Base-by-base conservation (phyloP, 1,140 invertebrate genomes). In the Whitmania pigra region DNA sequence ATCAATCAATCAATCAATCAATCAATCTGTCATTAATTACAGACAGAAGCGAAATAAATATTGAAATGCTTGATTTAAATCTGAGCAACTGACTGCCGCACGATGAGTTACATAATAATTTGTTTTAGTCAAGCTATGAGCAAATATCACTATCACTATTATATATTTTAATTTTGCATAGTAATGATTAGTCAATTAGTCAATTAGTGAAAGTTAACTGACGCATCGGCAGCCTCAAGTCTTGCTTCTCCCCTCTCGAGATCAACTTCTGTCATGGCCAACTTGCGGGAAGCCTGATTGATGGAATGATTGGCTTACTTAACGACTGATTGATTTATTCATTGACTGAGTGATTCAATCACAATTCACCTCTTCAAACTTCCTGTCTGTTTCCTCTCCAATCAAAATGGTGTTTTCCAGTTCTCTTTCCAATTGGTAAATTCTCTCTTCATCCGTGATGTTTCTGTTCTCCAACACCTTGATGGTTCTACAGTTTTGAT, bases 251-350 rank as follows among this genome's bases (percentile, higher is more conserved):
- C 95, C 87, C 96, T 90, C 86, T 99, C 97, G 85, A 99, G 88
- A 87, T 99, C 97, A 84, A 96, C 96, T 87, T 99, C 97, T 89
- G 99, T 96, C 93, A 99, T 98, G 86, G 97, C 97, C 88, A 99
- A 90, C 88, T 99, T 99, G 93, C 96, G 95, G 87, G 97, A 95
- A 84, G 99, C 95, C 97, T 99, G 81, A 68, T n/a, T 18, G 27
- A 36, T 29, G 22, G 40, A 68, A 20, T 36, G 22, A 40, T 27
- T 31, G 40, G 36, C 20, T 25, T 1, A 63, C 25, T 57, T 57
- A 57, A n/a, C 5, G 55, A 27, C 11, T 13, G 60, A 63, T 31
- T 31, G 29, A 27, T 31, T 5, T 4, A 20, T 63, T 63, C 3
- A 20, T 63, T 27, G 20, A 31, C 20, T 15, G 11, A 63, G 9